These are phyloP conservation scores for Lordiphosa stackelbergi DNA, from an alignment of 1,140 invertebrate genomes.

Conservation along the genomic window DNA sequence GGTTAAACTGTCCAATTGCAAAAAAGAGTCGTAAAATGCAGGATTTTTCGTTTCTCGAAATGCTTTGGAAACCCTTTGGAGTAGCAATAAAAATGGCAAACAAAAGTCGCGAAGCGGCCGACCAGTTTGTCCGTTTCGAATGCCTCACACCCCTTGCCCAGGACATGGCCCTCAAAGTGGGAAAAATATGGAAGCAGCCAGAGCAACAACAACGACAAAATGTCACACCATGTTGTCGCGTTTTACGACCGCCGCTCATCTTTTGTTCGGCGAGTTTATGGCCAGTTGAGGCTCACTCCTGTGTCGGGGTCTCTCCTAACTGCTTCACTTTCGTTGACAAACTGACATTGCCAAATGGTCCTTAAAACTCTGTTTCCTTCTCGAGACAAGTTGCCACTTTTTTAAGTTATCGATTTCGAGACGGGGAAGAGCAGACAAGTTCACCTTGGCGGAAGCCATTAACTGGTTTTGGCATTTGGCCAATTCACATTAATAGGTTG, in stretches of 20 bases:
- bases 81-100: constrained; percentile 70
- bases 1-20: constrained; percentile 72
- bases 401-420: constrained; percentile 44
- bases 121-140: constrained; percentile 13
- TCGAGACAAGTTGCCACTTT: constrained; percentile 20
- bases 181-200: constrained; percentile 60
- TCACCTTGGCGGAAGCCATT: constrained; percentile 41
- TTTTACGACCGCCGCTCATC: constrained; percentile 64
- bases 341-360: constrained; percentile 19
- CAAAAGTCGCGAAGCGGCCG: constrained; percentile 50
- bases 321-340: constrained; percentile 58
- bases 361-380: constrained; percentile 12
- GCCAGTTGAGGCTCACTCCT: constrained; percentile 31
- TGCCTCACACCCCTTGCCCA: constrained; percentile 41
- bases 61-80: constrained; percentile 54
- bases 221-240: constrained; percentile 74
- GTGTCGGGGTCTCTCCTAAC: constrained; percentile 37
- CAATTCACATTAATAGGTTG: constrained; percentile 18
- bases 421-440: constrained; percentile 29
- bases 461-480: constrained; percentile 31
- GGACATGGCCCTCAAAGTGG: constrained; percentile 22
- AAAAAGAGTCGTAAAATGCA: constrained; percentile 58
- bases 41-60: constrained; percentile 46
- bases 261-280: constrained; percentile 67
- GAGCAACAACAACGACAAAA: constrained; percentile 24